A percentile compares a stretch with the other conserved stretches of the same genome.
These are phyloP conservation scores for Phylloscopus trochilus DNA, from an alignment of 2,113 vertebrate genomes.

Conservation along the genomic window DNA sequence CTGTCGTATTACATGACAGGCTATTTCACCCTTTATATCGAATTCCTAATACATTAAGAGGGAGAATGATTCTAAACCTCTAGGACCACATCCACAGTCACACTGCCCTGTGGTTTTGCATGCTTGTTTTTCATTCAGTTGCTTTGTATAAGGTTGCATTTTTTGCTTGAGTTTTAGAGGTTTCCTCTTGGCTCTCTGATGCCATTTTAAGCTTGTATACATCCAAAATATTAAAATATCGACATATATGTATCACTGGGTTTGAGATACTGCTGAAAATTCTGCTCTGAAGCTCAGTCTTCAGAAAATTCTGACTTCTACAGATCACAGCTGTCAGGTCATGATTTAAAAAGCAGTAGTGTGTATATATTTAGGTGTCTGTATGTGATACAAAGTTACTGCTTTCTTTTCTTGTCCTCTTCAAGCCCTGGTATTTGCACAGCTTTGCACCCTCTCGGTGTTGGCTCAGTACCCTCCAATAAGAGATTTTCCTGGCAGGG, in stretches of 20 bases:
- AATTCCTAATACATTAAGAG: not conserved
- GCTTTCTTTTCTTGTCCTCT: not conserved
- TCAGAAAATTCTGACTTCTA: not conserved
- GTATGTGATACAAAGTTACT: not conserved
- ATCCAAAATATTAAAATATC: not conserved
- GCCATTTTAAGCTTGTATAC: not conserved
- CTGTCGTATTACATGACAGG: fast-evolving
- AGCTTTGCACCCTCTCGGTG: not conserved
- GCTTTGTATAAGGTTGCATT: not conserved
- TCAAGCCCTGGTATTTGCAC: not conserved
- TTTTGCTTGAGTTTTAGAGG: not conserved
- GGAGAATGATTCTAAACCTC: not conserved
- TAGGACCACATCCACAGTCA: not conserved
- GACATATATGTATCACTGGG: not conserved
- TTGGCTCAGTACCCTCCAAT: not conserved
- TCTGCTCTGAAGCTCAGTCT: not conserved
- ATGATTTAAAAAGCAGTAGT: not conserved
- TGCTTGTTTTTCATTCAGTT: not conserved
- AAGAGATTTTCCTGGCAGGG: not conserved
- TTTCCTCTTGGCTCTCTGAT: not conserved
- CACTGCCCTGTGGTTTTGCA: not conserved
- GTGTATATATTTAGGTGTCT: not conserved
- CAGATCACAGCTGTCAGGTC: not conserved
- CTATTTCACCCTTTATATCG: not conserved
- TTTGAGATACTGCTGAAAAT: not conserved